Evolutionary conservation across 2,888 invertebrate species (phyloP).

Genomic region (Pheosia tremula): DNA sequence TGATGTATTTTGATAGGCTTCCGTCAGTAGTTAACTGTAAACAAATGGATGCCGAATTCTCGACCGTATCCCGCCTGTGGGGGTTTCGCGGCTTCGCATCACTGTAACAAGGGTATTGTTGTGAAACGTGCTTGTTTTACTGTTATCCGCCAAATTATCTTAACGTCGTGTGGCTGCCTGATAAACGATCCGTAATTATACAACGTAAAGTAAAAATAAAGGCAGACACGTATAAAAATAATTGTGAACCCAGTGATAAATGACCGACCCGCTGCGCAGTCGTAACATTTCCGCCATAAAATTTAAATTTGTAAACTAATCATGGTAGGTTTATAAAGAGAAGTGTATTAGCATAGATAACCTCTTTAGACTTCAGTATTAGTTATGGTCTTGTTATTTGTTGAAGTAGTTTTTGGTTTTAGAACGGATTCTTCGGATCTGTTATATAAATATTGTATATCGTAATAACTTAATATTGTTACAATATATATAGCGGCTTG

Average conservation of each 20-base stretch:
- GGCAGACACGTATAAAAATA: background rate
- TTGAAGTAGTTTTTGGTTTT: too few species aligned
- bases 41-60: conserved; percentile 33
- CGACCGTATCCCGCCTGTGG: conserved; percentile 31
- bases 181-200: conserved; percentile 28
- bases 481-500: too few species aligned
- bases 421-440: too few species aligned
- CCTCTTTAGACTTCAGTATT: too few species aligned
- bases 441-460: too few species aligned
- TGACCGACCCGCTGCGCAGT: background rate
- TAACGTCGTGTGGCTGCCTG: conserved; percentile 36
- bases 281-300: background rate
- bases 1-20: conserved; percentile 23
- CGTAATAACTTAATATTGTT: too few species aligned
- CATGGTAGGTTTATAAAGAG: background rate
- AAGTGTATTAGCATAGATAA: too few species aligned
- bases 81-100: conserved; percentile 51
- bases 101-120: conserved; percentile 52
- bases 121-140: conserved; percentile 40
- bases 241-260: background rate
- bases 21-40: conserved; percentile 56
- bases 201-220: conserved; percentile 3
- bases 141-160: conserved; percentile 59
- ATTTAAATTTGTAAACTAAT: background rate
- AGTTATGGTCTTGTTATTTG: too few species aligned